phyloP scores from a whole-genome alignment of 2,888 invertebrate species.

The Malacosoma neustria region DNA sequence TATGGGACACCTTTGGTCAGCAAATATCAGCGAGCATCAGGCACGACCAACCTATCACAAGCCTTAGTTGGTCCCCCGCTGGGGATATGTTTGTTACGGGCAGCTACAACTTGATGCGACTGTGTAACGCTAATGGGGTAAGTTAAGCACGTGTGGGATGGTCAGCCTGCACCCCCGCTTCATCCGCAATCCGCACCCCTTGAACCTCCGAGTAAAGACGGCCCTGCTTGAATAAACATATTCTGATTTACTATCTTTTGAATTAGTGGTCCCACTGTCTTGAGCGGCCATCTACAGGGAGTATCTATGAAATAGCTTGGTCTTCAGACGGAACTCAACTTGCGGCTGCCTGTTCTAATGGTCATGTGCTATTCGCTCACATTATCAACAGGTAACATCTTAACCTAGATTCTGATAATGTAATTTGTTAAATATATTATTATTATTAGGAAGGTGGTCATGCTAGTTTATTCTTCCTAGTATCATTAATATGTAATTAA shows the following conservation, averaged over 20 bases:
- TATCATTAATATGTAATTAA: neutral
- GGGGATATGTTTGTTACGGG: slow-evolving; percentile 95
- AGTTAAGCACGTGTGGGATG: too few relatives aligned
- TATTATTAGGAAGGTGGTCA: neutral
- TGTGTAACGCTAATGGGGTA: slow-evolving; percentile 96
- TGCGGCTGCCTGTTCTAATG: slow-evolving; percentile 95
- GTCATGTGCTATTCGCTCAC: slow-evolving; percentile 92
- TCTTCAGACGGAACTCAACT: slow-evolving; percentile 97
- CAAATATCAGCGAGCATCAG: slow-evolving; percentile 88
- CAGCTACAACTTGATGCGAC: slow-evolving; percentile 91
- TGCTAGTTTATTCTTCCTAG: too few relatives aligned
- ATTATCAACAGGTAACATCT: slow-evolving; percentile 83
- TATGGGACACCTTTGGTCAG: slow-evolving; percentile 95
- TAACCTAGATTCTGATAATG: too few relatives aligned
- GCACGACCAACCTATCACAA: slow-evolving; percentile 94
- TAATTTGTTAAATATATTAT: too few relatives aligned
- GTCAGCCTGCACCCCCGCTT: too few relatives aligned
- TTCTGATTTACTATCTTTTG: too few relatives aligned
- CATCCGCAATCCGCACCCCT: too few relatives aligned
- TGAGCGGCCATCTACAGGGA: slow-evolving; percentile 91
- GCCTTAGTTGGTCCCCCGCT: slow-evolving; percentile 92
- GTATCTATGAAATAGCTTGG: slow-evolving; percentile 93
- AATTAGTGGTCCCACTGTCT: slow-evolving; percentile 97
- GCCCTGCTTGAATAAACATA: too few relatives aligned
- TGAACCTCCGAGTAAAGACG: too few relatives aligned